These are phyloP conservation scores for Malurus melanocephalus DNA, from an alignment of 2,113 vertebrate species.

Conservation along the genomic window DNA sequence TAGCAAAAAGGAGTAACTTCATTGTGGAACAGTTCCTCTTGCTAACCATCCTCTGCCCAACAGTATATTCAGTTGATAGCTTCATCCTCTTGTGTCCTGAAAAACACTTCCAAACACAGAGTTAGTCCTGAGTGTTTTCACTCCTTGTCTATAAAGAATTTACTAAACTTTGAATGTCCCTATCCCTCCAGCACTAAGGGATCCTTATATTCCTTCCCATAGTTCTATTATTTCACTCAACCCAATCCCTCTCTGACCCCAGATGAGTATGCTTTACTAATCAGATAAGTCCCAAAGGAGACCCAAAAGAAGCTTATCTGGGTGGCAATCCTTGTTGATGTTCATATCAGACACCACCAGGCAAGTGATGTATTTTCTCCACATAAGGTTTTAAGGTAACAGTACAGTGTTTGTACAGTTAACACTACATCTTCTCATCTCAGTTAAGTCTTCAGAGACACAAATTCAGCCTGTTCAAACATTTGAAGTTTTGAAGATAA, in stretches of 20 bases:
- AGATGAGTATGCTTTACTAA: not conserved
- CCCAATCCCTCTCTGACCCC: fast-evolving
- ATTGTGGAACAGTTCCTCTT: not conserved
- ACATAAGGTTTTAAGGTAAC: not conserved
- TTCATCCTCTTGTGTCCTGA: not conserved
- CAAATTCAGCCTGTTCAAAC: not conserved
- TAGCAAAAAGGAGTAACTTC: not conserved
- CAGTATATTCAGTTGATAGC: not conserved
- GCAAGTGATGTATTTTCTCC: not conserved
- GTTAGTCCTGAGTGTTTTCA: not conserved
- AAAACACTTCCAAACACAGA: not conserved
- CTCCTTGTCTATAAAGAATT: not conserved
- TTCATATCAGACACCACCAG: not conserved
- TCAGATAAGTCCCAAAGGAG: not conserved
- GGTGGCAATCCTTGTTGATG: not conserved
- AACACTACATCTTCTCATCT: not conserved
- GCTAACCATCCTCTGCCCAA: not conserved
- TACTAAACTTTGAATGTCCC: not conserved
- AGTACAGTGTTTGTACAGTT: not conserved
- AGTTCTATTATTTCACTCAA: not conserved
- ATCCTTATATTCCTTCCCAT: not conserved
- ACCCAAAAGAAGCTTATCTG: not conserved
- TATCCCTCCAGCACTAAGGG: not conserved
- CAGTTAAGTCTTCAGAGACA: not conserved
- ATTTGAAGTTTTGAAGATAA: not conserved